A percentile compares a stretch with the other conserved stretches of the same genome.
Conservation (phyloP, 2,113 vertebrate genomes). For the Zosterops lateralis region DNA sequence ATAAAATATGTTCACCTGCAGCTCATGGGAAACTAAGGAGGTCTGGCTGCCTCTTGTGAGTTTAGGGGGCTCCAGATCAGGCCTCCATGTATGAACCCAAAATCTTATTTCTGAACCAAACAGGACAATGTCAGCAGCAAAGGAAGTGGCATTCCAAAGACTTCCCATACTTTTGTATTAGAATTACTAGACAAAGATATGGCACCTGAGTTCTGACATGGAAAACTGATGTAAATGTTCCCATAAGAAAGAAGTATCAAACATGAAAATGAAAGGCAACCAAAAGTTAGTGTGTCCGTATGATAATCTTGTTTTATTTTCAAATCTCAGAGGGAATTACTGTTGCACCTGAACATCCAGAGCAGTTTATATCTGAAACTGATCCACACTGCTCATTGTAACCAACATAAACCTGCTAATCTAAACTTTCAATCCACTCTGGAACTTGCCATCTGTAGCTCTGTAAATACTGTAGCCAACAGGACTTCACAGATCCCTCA, state of each 20-base stretch:
- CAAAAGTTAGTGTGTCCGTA: background rate
- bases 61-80: background rate
- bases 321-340: background rate
- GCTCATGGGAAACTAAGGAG: background rate
- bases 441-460: background rate
- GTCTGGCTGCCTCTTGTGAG: background rate
- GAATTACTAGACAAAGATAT: background rate
- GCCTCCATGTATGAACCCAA: background rate
- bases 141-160: background rate
- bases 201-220: background rate
- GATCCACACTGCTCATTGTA: accelerated
- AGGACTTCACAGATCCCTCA: background rate
- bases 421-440: background rate
- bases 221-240: background rate
- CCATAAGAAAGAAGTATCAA: background rate
- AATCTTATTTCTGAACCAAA: background rate
- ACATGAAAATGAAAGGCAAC: background rate
- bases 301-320: background rate
- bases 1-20: background rate
- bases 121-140: background rate
- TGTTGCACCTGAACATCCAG: background rate
- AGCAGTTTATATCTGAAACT: background rate
- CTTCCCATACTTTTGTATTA: background rate
- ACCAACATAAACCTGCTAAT: background rate
- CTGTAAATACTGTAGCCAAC: background rate